Conservation (phyloP, 2,113 vertebrate species). For the Thymallus thymallus region DNA sequence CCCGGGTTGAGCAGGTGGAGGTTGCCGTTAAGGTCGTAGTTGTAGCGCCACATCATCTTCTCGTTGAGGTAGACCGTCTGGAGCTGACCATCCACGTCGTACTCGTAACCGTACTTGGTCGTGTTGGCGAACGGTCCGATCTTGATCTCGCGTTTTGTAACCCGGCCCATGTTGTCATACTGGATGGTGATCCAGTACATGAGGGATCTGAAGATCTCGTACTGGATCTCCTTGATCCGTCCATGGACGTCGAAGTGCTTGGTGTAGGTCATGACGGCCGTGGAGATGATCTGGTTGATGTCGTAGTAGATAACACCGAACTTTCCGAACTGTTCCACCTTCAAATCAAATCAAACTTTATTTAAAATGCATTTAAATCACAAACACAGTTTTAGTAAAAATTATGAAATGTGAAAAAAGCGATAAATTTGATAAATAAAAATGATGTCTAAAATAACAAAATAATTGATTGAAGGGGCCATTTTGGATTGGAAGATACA, state of each 20-base stretch:
- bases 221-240: slow-evolving; percentile 97
- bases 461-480: too few relatives aligned
- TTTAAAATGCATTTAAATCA: too few relatives aligned
- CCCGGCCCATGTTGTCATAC: slow-evolving; percentile 97
- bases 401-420: too few relatives aligned
- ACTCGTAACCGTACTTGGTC: slow-evolving; percentile 95
- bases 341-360: too few relatives aligned
- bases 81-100: slow-evolving; percentile 95
- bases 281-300: slow-evolving; percentile 98
- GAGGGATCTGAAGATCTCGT: slow-evolving; percentile 94
- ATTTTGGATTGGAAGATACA: too few relatives aligned
- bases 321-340: slow-evolving; percentile 96
- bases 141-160: slow-evolving; percentile 96
- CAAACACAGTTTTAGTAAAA: too few relatives aligned
- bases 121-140: slow-evolving; percentile 98
- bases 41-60: slow-evolving; percentile 97
- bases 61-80: slow-evolving; percentile 96
- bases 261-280: slow-evolving; percentile 97
- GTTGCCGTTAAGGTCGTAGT: slow-evolving; percentile 97
- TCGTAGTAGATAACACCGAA: slow-evolving; percentile 99
- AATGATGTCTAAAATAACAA: too few relatives aligned
- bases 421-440: too few relatives aligned
- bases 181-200: slow-evolving; percentile 99
- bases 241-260: slow-evolving; percentile 97
- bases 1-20: slow-evolving; percentile 93